Evolutionary conservation across 2,888 invertebrate genomes (phyloP).

Genomic region (Ichneumon xanthorius): DNA sequence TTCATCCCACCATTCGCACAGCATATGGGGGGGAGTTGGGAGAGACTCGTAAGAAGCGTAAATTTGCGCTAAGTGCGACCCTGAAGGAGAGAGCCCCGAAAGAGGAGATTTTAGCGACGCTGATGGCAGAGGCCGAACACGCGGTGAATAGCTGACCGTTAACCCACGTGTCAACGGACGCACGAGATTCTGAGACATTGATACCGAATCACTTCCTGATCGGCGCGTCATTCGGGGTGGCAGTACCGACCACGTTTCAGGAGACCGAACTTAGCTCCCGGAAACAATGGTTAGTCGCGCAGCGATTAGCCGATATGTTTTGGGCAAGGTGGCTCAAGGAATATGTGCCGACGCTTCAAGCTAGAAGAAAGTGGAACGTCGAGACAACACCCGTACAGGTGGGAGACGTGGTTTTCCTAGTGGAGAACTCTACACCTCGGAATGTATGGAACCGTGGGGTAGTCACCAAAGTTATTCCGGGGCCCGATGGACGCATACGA

Average conservation of each 20-base stretch:
- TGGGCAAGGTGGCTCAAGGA: constrained; percentile 59
- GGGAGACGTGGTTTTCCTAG: constrained; percentile 43
- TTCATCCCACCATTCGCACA: constrained; percentile 60
- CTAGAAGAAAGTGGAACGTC: constrained; percentile 28
- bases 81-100: constrained; percentile 29
- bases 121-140: constrained; percentile 62
- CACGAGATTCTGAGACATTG: constrained; percentile 64
- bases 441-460: constrained; percentile 45
- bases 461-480: constrained; percentile 34
- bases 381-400: neutral
- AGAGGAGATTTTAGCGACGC: constrained; percentile 54
- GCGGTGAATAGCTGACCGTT: constrained; percentile 65
- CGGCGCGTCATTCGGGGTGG: constrained; percentile 61
- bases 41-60: constrained; percentile 49
- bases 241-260: constrained; percentile 2
- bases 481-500: constrained; percentile 49
- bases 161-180: constrained; percentile 73
- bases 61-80: constrained; percentile 27
- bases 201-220: constrained; percentile 68
- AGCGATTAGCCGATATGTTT: constrained; percentile 48
- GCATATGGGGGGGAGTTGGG: constrained; percentile 65
- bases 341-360: constrained; percentile 16
- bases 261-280: constrained; percentile 28
- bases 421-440: constrained; percentile 31
- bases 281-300: constrained; percentile 50